Percentiles rank a stretch among this genome's conserved stretches.
Evolutionary conservation across 2,113 vertebrate genomes (phyloP).

Genomic region (Erythrocercus mccallii): DNA sequence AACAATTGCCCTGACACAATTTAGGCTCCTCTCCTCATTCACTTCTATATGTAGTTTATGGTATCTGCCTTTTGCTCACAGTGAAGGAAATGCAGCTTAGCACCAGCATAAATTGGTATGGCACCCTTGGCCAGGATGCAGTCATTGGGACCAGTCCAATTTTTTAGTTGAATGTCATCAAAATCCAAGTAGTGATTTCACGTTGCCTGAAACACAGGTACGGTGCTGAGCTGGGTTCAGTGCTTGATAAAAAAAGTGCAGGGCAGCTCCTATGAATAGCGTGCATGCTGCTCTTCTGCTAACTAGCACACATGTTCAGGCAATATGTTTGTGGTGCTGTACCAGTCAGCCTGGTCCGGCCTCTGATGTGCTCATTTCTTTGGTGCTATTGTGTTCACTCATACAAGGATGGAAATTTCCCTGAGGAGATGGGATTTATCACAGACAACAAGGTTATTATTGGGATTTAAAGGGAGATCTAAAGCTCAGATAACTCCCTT

Average conservation of each 20-base stretch:
- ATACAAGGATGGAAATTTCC: neutral
- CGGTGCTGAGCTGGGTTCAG: neutral
- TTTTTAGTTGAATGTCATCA: neutral
- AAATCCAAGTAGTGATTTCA: neutral
- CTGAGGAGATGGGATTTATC: neutral
- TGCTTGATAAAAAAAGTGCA: neutral
- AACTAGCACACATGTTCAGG: neutral
- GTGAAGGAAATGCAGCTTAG: neutral
- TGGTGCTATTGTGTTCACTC: neutral
- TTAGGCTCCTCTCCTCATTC: neutral
- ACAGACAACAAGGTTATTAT: neutral
- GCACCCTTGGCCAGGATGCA: neutral
- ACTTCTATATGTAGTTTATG: neutral
- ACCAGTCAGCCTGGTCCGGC: neutral
- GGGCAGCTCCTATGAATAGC: neutral
- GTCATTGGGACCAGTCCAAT: too few species aligned
- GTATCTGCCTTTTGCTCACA: neutral
- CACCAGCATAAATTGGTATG: fast-evolving
- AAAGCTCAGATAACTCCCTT: neutral
- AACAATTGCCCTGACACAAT: neutral
- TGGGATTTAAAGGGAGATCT: neutral
- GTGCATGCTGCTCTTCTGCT: neutral
- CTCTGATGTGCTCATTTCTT: neutral
- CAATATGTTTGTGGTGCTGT: neutral
- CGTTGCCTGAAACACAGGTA: neutral